These are phyloP conservation scores for Meiosimyza platycephala DNA, from an alignment of 2,888 invertebrate genomes.

Conservation along the genomic window DNA sequence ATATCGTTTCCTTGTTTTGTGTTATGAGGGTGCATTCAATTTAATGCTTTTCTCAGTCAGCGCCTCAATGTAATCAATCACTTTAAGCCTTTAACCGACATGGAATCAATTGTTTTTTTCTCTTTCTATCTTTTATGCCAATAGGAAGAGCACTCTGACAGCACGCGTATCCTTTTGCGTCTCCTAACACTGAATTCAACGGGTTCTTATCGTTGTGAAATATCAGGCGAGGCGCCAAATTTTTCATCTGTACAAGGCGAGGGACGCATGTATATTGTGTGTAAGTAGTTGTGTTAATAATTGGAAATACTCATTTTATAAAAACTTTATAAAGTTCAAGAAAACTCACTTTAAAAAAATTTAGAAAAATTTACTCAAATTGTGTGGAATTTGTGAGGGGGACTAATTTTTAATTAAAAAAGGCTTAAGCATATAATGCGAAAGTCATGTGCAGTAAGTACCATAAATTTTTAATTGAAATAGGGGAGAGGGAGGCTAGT, in stretches of 20 bases:
- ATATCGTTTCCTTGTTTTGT: background rate
- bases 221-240: slow-evolving; percentile 82
- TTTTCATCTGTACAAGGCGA: slow-evolving; percentile 81
- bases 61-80: slow-evolving; percentile 15
- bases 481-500: too few species aligned
- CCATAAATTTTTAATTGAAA: too few species aligned
- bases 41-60: slow-evolving; percentile 2
- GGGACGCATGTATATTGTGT: slow-evolving; percentile 82
- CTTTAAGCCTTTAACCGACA: slow-evolving; percentile 8
- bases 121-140: background rate
- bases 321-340: too few species aligned
- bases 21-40: slow-evolving; percentile 20
- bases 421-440: too few species aligned
- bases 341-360: too few species aligned
- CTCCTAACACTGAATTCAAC: slow-evolving; percentile 78
- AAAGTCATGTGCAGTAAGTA: too few species aligned
- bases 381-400: too few species aligned
- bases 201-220: slow-evolving; percentile 80
- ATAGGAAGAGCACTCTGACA: slow-evolving; percentile 78
- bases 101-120: background rate
- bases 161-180: slow-evolving; percentile 74
- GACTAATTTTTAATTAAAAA: too few species aligned
- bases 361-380: too few species aligned
- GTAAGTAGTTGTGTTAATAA: slow-evolving; percentile 70
- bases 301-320: too few species aligned